Conservation (phyloP, 2,888 invertebrate genomes). For the Idaea straminata region DNA sequence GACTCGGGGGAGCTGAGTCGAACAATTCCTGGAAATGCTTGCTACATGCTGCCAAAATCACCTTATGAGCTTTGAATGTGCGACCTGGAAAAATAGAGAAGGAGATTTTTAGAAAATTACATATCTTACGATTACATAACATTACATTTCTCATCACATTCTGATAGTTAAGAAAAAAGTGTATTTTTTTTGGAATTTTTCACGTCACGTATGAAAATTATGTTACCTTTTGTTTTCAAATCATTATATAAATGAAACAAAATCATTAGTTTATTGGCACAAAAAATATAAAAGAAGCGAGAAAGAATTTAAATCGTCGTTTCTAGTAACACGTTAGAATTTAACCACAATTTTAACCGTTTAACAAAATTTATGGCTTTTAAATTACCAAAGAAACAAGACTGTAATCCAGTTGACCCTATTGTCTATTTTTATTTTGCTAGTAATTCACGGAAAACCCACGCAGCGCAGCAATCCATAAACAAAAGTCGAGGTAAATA, state of each 20-base stretch:
- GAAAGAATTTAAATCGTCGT: background rate
- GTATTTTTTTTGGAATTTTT: too few relatives aligned
- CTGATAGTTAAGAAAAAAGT: too few relatives aligned
- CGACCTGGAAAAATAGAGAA: conserved; percentile 82
- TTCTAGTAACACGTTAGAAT: background rate
- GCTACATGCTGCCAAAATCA: conserved; percentile 95
- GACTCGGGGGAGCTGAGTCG: conserved; percentile 90
- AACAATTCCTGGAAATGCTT: conserved; percentile 95
- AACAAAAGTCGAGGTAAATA: conserved; percentile 46
- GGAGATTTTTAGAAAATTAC: background rate
- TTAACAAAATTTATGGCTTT: background rate
- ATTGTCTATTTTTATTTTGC: conserved; percentile 44
- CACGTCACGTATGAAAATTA: too few relatives aligned
- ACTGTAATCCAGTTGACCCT: conserved; percentile 38
- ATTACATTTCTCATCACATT: too few relatives aligned
- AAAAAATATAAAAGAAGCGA: background rate
- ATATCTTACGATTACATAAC: too few relatives aligned
- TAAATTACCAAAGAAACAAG: background rate
- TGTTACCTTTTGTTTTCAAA: too few relatives aligned
- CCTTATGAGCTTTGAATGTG: conserved; percentile 94
- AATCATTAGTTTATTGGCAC: background rate
- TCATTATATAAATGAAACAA: too few relatives aligned
- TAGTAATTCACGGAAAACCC: conserved; percentile 32
- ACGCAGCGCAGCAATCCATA: conserved; percentile 52
- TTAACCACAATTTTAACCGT: background rate